Percentiles rank a stretch among this genome's conserved stretches.
Evolutionary conservation across 2,113 vertebrate genomes (phyloP).

Genomic region (Acrocephalus kingi): DNA sequence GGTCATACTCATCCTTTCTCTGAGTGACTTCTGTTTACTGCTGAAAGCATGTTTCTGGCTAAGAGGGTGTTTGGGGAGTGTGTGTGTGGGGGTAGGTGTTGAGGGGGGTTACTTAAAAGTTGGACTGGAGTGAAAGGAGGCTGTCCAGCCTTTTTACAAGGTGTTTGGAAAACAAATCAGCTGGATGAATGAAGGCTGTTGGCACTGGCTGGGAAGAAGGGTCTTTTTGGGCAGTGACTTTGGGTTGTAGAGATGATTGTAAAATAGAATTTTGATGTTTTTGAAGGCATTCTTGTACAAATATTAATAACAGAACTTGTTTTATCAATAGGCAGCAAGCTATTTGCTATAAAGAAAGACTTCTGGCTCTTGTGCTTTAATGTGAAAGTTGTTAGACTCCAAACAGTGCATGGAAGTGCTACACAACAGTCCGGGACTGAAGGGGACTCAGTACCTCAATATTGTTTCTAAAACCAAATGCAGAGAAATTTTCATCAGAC

Average conservation of each 20-base stretch:
- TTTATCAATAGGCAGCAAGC: background rate
- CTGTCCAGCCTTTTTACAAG: background rate
- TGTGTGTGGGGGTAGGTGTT: background rate
- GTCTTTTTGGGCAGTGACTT: background rate
- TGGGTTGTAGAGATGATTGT: background rate
- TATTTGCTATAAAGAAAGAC: background rate
- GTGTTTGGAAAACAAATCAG: background rate
- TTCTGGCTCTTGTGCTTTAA: background rate
- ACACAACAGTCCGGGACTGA: background rate
- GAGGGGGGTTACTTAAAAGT: background rate
- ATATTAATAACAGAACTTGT: background rate
- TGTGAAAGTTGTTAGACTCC: background rate
- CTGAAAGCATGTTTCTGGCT: background rate
- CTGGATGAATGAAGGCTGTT: background rate
- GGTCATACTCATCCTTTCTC: background rate
- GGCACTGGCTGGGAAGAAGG: background rate
- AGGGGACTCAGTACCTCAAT: background rate
- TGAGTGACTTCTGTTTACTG: background rate
- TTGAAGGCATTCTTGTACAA: background rate
- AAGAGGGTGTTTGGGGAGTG: background rate
- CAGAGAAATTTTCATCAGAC: background rate
- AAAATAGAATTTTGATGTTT: background rate
- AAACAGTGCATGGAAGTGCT: accelerated
- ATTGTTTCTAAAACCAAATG: background rate
- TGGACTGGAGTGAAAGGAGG: background rate